Conservation (phyloP, 1,140 invertebrate species). For the Bombus polaris region DNA sequence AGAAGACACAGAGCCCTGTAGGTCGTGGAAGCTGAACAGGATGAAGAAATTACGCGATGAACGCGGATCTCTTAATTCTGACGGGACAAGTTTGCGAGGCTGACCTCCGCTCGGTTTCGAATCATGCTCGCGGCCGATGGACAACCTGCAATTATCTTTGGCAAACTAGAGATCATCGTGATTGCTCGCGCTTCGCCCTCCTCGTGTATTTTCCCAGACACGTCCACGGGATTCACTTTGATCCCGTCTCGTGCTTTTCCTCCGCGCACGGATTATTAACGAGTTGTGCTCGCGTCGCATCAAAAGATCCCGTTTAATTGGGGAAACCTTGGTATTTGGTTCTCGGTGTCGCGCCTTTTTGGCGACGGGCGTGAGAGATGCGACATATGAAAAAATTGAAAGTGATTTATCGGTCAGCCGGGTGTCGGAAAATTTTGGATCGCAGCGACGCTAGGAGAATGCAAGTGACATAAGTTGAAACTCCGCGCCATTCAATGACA, state of each 20-base stretch:
- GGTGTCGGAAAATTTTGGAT: background rate
- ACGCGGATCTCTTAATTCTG: slow-evolving; percentile 80
- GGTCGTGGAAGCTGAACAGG: slow-evolving; percentile 59
- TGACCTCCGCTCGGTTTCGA: slow-evolving; percentile 24
- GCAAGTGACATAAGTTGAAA: too few relatives aligned
- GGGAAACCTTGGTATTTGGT: background rate
- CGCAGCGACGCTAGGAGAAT: too few relatives aligned
- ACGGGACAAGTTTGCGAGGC: slow-evolving; percentile 70
- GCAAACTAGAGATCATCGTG: slow-evolving; percentile 80
- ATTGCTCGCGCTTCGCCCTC: slow-evolving; percentile 68
- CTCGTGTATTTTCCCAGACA: slow-evolving; percentile 74
- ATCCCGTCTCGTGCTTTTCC: slow-evolving; percentile 25
- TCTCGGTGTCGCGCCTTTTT: background rate
- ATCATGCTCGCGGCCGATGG: slow-evolving; percentile 57
- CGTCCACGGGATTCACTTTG: slow-evolving; percentile 17
- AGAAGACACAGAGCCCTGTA: background rate
- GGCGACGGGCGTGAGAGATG: too few relatives aligned
- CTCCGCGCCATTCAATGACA: too few relatives aligned
- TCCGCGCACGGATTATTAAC: slow-evolving; percentile 3
- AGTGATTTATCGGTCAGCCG: background rate
- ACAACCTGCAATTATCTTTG: slow-evolving; percentile 81
- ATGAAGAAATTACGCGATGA: slow-evolving; percentile 80
- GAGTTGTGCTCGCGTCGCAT: background rate
- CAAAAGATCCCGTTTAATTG: slow-evolving; percentile 31
- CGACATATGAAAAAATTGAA: background rate